phyloP scores from a whole-genome alignment of 2,797 vertebrate species.

The Bovichtus diacanthus region DNA sequence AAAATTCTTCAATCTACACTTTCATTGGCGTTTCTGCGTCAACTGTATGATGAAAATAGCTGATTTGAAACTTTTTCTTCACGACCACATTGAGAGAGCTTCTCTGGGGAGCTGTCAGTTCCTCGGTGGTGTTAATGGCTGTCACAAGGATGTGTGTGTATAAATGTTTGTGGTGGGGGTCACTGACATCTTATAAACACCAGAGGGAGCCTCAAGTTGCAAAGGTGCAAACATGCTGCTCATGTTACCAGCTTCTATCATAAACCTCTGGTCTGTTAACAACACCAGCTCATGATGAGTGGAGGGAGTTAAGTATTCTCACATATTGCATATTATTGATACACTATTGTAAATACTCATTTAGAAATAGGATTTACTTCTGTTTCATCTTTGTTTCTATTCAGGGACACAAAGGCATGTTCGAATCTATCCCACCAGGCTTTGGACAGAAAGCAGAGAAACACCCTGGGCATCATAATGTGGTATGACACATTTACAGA shows the following conservation, averaged over 20 bases:
- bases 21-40: neutral
- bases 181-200: conserved; percentile 70
- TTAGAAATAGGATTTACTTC: neutral
- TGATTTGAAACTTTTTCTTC: neutral
- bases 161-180: conserved; percentile 29
- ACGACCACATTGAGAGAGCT: neutral
- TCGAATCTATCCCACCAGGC: neutral
- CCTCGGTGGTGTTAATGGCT: conserved; percentile 33
- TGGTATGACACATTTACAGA: conserved; percentile 27
- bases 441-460: neutral
- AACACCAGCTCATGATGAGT: conserved; percentile 13
- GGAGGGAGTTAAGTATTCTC: neutral
- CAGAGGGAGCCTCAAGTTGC: conserved; percentile 66
- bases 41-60: neutral
- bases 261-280: conserved; percentile 10
- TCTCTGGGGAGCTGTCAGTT: conserved; percentile 6
- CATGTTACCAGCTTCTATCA: conserved; percentile 52
- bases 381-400: neutral
- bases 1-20: neutral
- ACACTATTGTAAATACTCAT: neutral
- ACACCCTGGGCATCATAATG: conserved; percentile 1
- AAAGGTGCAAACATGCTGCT: conserved; percentile 63
- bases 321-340: neutral
- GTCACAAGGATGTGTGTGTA: conserved; percentile 9
- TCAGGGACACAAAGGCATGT: neutral